Evolutionary conservation across 2,797 vertebrate species (phyloP).

Genomic region (Prunella strophiata): DNA sequence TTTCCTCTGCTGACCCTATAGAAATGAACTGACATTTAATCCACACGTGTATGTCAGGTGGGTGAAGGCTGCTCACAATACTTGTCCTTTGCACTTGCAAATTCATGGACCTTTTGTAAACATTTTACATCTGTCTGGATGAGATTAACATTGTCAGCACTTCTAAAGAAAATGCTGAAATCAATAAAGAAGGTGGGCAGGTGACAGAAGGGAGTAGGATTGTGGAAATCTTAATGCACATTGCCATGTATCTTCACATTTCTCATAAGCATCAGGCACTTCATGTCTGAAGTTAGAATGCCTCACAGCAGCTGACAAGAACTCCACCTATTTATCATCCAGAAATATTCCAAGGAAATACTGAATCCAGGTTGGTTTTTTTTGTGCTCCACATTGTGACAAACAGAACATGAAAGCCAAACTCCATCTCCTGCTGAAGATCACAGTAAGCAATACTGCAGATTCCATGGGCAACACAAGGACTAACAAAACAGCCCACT

Average conservation of each 20-base stretch:
- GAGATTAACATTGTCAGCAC: background rate
- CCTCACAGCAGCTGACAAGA: background rate
- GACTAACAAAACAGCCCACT: background rate
- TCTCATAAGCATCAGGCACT: background rate
- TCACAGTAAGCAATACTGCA: background rate
- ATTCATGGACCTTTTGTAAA: background rate
- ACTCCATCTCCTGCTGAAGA: background rate
- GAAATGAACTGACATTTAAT: background rate
- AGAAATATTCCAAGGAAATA: background rate
- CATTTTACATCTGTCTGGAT: background rate
- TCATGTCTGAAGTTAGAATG: background rate
- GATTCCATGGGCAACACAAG: background rate
- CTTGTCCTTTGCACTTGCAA: background rate
- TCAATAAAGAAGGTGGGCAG: background rate
- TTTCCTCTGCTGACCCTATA: background rate
- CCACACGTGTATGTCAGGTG: background rate
- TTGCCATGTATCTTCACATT: background rate
- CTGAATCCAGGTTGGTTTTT: background rate
- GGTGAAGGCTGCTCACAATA: background rate
- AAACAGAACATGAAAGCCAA: background rate
- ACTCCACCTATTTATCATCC: background rate
- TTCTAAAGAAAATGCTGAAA: background rate
- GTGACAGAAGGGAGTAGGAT: background rate
- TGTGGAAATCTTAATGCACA: background rate
- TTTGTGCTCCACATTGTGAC: background rate